Evolutionary conservation across 2,113 vertebrate genomes (phyloP).

Genomic region (Phocoena sinus): DNA sequence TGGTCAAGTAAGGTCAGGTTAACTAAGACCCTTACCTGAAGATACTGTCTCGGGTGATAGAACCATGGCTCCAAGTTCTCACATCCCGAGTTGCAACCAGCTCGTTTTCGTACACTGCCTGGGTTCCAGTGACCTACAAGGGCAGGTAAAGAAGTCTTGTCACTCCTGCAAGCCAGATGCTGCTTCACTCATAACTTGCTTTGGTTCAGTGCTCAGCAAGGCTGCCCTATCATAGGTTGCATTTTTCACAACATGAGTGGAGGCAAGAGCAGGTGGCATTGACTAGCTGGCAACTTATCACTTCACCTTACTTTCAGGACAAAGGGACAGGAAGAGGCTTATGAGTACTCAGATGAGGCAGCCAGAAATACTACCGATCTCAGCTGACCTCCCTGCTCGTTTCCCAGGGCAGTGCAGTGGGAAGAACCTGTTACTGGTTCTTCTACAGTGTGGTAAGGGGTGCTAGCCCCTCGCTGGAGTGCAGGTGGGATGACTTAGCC

Average conservation of each 20-base stretch:
- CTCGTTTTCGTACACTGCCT: constrained; percentile 70
- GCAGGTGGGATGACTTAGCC: neutral
- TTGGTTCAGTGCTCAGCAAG: neutral
- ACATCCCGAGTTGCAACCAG: constrained; percentile 57
- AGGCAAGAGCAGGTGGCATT: neutral
- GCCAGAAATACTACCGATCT: neutral
- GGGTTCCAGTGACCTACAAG: constrained; percentile 61
- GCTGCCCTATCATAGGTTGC: rapidly evolving
- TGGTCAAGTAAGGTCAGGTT: neutral
- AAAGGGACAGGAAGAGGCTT: neutral
- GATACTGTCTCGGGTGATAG: constrained; percentile 70
- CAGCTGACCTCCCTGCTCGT: neutral
- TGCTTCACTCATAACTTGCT: neutral
- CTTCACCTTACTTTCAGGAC: neutral
- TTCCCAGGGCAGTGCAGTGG: neutral
- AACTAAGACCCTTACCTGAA: constrained; percentile 71
- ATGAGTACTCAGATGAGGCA: neutral
- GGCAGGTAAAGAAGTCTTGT: rapidly evolving
- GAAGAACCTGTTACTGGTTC: neutral
- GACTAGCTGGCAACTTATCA: no score
- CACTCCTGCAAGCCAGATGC: no score
- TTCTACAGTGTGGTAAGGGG: no score
- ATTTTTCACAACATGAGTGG: neutral
- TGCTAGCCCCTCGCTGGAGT: neutral
- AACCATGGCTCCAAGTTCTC: constrained; percentile 40